These are phyloP conservation scores for Elegia similella DNA, from an alignment of 2,888 invertebrate genomes.

Conservation along the genomic window DNA sequence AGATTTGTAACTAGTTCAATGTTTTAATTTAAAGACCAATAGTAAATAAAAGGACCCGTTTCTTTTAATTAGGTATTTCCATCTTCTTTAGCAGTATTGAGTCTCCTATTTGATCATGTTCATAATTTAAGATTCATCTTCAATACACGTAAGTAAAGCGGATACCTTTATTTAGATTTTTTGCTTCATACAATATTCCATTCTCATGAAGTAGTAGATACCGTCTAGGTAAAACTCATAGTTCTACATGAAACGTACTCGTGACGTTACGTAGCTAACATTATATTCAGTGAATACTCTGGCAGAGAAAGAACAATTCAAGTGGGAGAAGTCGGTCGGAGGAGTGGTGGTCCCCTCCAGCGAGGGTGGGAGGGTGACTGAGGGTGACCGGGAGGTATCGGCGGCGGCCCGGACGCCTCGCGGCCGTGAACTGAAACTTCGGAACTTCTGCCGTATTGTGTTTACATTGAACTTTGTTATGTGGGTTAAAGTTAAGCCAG, in stretches of 20 bases:
- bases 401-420: slow-evolving; percentile 51
- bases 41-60: too few relatives aligned
- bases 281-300: neutral
- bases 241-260: neutral
- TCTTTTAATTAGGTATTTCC: too few relatives aligned
- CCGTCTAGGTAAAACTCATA: neutral
- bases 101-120: too few relatives aligned
- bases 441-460: slow-evolving; percentile 79
- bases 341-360: slow-evolving; percentile 28
- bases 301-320: neutral
- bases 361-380: slow-evolving; percentile 27
- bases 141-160: too few relatives aligned
- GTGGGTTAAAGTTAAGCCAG: slow-evolving; percentile 81
- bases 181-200: too few relatives aligned
- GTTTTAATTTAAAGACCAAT: too few relatives aligned
- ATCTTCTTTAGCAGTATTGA: too few relatives aligned
- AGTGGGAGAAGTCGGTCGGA: slow-evolving; percentile 20
- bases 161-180: too few relatives aligned
- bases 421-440: slow-evolving; percentile 80
- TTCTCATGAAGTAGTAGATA: too few relatives aligned
- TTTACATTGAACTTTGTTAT: slow-evolving; percentile 82
- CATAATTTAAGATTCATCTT: too few relatives aligned
- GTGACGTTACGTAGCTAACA: neutral
- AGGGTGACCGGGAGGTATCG: slow-evolving; percentile 29
- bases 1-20: too few relatives aligned